Evolutionary conservation across 1,140 invertebrate genomes (phyloP).

Genomic region (Caerostris darwini): DNA sequence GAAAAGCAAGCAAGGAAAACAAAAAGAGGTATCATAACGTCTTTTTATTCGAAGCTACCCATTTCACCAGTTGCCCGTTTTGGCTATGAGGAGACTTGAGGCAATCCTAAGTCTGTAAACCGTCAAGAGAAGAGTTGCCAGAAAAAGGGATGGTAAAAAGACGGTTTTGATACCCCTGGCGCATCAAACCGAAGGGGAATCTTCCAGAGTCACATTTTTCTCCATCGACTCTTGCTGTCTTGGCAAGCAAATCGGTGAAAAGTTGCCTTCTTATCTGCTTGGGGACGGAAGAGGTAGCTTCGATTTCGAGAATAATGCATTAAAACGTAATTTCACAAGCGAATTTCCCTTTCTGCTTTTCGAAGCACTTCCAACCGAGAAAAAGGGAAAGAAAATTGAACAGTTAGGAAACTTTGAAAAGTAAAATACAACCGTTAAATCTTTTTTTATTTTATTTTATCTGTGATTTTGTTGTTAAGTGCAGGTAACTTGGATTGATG

Average conservation of each 20-base stretch:
- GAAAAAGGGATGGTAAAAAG: conserved; percentile 68
- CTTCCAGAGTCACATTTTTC: conserved; percentile 42
- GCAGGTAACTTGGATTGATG: background rate
- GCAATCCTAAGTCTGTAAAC: conserved; percentile 78
- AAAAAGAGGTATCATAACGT: conserved; percentile 76
- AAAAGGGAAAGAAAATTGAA: background rate
- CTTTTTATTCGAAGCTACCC: conserved; percentile 73
- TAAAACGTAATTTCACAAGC: conserved; percentile 69
- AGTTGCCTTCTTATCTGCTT: conserved; percentile 73
- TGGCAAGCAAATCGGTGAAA: conserved; percentile 66
- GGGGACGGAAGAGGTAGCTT: conserved; percentile 31
- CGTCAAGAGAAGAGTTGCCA: conserved; percentile 46
- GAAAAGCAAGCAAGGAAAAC: conserved; percentile 9
- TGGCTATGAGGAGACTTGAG: conserved; percentile 75
- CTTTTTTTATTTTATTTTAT: background rate
- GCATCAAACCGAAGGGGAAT: conserved; percentile 51
- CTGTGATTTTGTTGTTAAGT: background rate
- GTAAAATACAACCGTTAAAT: background rate
- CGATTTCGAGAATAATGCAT: conserved; percentile 69
- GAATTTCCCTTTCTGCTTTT: conserved; percentile 15
- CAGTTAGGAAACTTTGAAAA: background rate
- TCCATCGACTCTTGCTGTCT: background rate
- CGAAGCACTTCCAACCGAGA: background rate
- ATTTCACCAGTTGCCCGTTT: conserved; percentile 75
- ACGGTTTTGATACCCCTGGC: conserved; percentile 68